Base-by-base conservation (phyloP, 2,797 vertebrate species). In the Arremon brunneinucha region DNA sequence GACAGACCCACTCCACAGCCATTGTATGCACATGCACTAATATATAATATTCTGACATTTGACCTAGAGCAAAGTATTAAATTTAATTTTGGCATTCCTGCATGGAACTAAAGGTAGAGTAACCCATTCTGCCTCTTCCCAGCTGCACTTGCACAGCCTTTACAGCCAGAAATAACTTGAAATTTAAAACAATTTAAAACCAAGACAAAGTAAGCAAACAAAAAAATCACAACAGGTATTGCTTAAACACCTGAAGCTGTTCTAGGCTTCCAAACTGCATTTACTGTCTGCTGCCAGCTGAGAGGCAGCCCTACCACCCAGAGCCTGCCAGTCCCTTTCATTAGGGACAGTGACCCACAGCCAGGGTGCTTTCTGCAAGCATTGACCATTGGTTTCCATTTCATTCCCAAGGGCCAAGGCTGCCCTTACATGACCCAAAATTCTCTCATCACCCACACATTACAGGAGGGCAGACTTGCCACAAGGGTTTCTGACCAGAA, bases 321-420 rank as follows among this genome's bases (percentile, higher is more conserved):
- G 84, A 93, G 62, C 46, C 56, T 90, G 93, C 78, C 93, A 93
- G 46, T 63, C 87, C 88, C 71, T 79, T 83, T 74, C 85, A 90
- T 94, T 77, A 90, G 87, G 90, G 82, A 24, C 87, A 79, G 12
- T 50, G 91, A 95, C 90, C 87, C 93, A 57, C 60, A 95, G 44
- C 69, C 69, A 70, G 37, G 46, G n/a, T 47, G 28, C 67, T 89
- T 93, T 93, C 89, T 92, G 59, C 84, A 89, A 13, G 89, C 90
- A 85, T 2, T 67, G 94, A 56, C 91, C 89, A 89, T 53, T 75
- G 92, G 87, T 71, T 95, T 70, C 80, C 52, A 56, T 79, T 69
- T 65, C 47, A 91, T 57, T 83, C 95, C 83, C 64, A n/a, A 24
- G 4, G 78, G 85, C 22, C 82, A 49, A 68, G 69, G 64, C 62